Evolutionary conservation across 2,113 vertebrate species (phyloP), one percentile per base, ranked within the genome.

Genomic region (Saccopteryx leptura): DNA sequence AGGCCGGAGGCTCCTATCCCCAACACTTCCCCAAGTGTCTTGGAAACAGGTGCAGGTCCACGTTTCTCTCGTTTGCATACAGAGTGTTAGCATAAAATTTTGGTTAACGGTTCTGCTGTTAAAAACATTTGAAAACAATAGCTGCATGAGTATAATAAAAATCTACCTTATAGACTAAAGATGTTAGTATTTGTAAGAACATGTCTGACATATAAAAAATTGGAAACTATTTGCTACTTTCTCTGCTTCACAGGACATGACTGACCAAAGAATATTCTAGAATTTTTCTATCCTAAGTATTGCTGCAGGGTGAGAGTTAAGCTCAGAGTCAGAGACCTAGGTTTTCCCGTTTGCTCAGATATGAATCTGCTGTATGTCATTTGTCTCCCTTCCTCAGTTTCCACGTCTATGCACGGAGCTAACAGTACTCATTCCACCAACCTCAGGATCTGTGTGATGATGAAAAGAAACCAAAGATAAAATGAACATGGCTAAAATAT

Each of bases 71-170:
- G 63, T 82, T 96, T 58, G 5, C 50, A 74, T 28, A 82, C 21
- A 78, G 46, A 33, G 14, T 1, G 78, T 81, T 9, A 23, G 76
- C 50, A 69, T 96, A 58, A 76, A 31, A 88, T 88, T 88, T 87
- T 48, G 54, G 52, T 85, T 58, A 46, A 82, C 39, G 2, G 5
- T 79, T 90, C 60, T 71, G 28, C 56, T 88, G 8, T 50, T 87
- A 74, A 87, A 88, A 93, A 24, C 74, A 12, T 72, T 48, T 92
- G 75, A 90, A 93, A 89, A 71, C 15, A 52, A 90, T 24, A 89
- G n/a, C 31, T 80, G 26, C n/a, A 23, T 24, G 31, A 85, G 33
- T 81, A 61, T 7, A 69, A 84, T 83, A 87, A 90, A 87, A 76
- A 76, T 66, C n/a, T 71, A 9, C 23, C 46, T 92, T 90, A 82